Conservation (phyloP, 1,140 invertebrate species). For the Nymphalis io region DNA sequence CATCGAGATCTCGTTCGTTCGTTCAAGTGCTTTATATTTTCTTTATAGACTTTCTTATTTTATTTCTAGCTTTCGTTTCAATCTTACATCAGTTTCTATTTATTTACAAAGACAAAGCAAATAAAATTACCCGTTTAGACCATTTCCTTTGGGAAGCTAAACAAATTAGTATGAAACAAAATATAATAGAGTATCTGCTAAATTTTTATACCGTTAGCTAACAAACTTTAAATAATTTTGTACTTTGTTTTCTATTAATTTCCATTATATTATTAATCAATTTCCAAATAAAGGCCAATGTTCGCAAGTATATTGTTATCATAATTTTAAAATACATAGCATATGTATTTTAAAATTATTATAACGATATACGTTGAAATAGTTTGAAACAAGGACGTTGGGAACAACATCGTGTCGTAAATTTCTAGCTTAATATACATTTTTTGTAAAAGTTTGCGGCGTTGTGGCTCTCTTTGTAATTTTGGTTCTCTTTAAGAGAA, state of each 20-base stretch:
- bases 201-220: neutral
- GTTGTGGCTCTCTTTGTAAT: constrained; percentile 1
- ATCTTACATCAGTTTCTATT: constrained; percentile 37
- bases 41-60: constrained; percentile 49
- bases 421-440: neutral
- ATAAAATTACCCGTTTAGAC: constrained; percentile 14
- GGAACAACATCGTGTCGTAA: neutral
- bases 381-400: neutral
- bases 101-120: constrained; percentile 37
- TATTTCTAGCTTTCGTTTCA: constrained; percentile 37
- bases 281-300: neutral
- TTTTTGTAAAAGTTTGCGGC: constrained; percentile 7
- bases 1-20: constrained; percentile 42
- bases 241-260: neutral
- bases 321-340: no score
- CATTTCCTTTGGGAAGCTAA: neutral
- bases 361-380: no score
- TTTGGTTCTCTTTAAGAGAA: neutral
- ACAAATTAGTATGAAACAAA: constrained; percentile 6
- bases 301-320: no score
- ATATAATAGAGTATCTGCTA: neutral
- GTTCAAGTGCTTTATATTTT: constrained; percentile 50
- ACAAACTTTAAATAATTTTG: neutral
- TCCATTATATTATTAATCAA: neutral
- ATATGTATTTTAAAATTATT: no score